phyloP scores from a whole-genome alignment of 2,797 vertebrate species.

The Yasuhikotakia modesta region DNA sequence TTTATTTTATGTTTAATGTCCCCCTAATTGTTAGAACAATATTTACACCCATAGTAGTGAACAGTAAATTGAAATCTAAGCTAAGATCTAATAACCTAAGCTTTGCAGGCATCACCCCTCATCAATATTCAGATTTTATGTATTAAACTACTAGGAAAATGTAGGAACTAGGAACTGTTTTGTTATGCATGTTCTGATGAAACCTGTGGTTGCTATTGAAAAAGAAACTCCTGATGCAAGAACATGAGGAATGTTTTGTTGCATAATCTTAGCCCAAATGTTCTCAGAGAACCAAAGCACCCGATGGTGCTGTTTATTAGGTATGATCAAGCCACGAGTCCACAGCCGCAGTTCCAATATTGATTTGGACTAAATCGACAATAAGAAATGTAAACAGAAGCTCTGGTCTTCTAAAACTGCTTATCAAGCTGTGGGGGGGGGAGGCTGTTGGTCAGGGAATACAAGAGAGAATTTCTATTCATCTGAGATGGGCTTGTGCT shows the following conservation, averaged over 20 bases:
- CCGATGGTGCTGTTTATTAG: neutral
- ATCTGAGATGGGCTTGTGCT: slow-evolving; percentile 3
- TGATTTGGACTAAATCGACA: slow-evolving; percentile 20
- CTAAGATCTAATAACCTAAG: no score
- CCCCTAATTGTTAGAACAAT: no score
- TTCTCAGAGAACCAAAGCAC: neutral
- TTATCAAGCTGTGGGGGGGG: neutral
- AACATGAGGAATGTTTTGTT: neutral
- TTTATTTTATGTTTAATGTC: no score
- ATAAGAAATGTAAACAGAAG: neutral
- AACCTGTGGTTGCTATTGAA: neutral
- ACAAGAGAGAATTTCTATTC: slow-evolving; percentile 3
- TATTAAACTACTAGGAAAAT: no score
- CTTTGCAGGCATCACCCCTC: neutral
- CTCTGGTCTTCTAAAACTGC: slow-evolving; percentile 12
- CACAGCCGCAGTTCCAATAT: neutral
- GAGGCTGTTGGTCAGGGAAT: slow-evolving; percentile 3
- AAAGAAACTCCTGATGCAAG: neutral
- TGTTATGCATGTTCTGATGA: neutral
- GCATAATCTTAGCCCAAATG: neutral
- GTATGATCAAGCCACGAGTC: neutral
- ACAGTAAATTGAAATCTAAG: neutral
- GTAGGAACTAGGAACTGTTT: no score
- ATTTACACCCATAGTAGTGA: no score
- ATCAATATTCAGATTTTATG: slow-evolving; percentile 2